These are phyloP conservation scores for Dysmachus trigonus DNA, from an alignment of 2,888 invertebrate species.

Conservation along the genomic window DNA sequence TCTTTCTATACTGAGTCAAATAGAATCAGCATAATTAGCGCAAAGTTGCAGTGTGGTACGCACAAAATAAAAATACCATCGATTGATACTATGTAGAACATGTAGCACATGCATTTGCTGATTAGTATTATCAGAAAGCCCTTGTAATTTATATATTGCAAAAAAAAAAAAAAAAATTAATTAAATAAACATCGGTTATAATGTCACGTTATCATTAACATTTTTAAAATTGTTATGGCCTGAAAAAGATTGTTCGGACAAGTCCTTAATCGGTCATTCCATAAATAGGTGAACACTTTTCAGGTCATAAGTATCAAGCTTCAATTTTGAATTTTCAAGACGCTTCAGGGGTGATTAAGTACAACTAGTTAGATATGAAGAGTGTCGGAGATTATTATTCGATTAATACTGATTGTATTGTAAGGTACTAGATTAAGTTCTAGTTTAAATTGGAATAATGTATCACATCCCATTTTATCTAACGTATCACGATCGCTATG, in stretches of 20 bases:
- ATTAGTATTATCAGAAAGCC: not conserved
- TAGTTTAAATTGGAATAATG: too few species aligned
- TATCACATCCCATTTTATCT: too few species aligned
- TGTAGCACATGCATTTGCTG: not conserved
- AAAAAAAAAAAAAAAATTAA: not conserved
- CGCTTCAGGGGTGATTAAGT: not conserved
- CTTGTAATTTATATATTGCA: not conserved
- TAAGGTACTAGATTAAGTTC: too few species aligned
- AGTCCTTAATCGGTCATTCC: not conserved
- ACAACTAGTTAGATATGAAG: not conserved
- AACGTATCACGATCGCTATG: too few species aligned
- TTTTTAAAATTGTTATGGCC: not conserved
- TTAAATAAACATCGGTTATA: not conserved
- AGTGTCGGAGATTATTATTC: too few species aligned
- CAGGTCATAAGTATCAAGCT: not conserved
- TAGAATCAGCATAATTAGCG: not conserved
- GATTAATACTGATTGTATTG: too few species aligned
- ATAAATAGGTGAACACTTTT: not conserved
- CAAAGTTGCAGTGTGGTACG: not conserved
- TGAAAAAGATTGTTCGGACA: not conserved
- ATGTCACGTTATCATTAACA: not conserved
- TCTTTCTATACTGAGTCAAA: not conserved
- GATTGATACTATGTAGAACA: not conserved
- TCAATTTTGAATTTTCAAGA: not conserved
- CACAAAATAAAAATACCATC: not conserved